Evolutionary conservation across 2,113 vertebrate species (phyloP).

Genomic region (Climacteris rufus): DNA sequence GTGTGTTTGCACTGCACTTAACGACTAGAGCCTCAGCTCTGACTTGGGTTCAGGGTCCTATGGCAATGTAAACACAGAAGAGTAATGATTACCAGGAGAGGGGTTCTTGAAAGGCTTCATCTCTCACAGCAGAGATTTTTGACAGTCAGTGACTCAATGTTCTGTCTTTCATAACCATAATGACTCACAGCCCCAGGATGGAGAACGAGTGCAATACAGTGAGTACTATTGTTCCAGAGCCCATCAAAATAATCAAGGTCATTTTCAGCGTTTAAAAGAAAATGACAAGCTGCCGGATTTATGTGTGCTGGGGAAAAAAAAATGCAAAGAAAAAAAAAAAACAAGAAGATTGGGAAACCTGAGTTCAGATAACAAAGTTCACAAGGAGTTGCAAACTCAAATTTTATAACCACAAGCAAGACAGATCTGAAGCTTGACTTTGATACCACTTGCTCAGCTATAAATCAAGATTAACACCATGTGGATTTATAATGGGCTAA

Average conservation of each 20-base stretch:
- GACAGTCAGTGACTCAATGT: slow-evolving; percentile 46
- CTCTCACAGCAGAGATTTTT: slow-evolving; percentile 13
- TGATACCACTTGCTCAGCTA: slow-evolving; percentile 7
- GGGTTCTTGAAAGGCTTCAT: slow-evolving; percentile 15
- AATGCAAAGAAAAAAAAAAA: neutral
- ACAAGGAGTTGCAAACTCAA: neutral
- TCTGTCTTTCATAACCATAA: slow-evolving; percentile 48
- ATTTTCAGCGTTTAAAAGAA: slow-evolving; percentile 15
- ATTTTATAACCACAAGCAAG: slow-evolving; percentile 21
- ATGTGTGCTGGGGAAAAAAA: neutral
- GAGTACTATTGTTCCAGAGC: slow-evolving; percentile 39
- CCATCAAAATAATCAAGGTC: slow-evolving; percentile 56
- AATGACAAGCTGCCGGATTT: neutral
- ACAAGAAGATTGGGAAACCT: neutral
- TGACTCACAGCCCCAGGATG: slow-evolving; percentile 52
- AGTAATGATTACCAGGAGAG: slow-evolving; percentile 16
- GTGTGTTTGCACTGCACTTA: neutral
- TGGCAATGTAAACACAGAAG: neutral
- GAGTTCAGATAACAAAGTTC: neutral
- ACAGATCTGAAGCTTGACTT: neutral
- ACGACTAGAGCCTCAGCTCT: neutral
- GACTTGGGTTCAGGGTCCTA: neutral
- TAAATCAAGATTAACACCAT: slow-evolving; percentile 25
- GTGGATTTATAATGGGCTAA: neutral
- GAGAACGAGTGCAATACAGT: neutral